Evolutionary conservation across 2,797 vertebrate species (phyloP).

Genomic region (Myripristis murdjan): DNA sequence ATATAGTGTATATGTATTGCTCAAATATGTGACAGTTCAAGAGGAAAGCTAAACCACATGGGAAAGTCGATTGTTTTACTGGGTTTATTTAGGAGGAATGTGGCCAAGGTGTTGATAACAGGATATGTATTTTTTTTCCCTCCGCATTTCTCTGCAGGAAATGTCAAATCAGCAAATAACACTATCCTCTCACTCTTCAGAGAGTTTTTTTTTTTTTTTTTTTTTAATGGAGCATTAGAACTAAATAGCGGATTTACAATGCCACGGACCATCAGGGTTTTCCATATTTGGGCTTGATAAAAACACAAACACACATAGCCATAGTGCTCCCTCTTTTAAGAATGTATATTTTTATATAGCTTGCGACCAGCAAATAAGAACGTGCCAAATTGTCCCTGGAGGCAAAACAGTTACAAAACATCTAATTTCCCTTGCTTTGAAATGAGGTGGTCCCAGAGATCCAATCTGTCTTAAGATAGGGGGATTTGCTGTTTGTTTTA

Average conservation of each 20-base stretch:
- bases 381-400: slow-evolving; percentile 40
- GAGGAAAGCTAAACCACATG: slow-evolving; percentile 3
- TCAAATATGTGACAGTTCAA: background rate
- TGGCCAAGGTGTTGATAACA: slow-evolving; percentile 58
- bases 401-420: slow-evolving; percentile 41
- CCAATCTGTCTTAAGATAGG: slow-evolving; percentile 65
- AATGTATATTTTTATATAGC: slow-evolving; percentile 51
- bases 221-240: background rate
- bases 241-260: background rate
- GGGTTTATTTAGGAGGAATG: slow-evolving; percentile 18
- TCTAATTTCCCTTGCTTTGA: slow-evolving; percentile 61
- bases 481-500: slow-evolving; percentile 68
- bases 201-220: background rate
- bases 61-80: too few species aligned
- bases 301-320: background rate
- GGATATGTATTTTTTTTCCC: slow-evolving; percentile 15
- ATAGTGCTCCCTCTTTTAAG: slow-evolving; percentile 23
- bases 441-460: slow-evolving; percentile 63
- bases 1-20: too few species aligned
- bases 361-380: slow-evolving; percentile 14
- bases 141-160: slow-evolving; percentile 46
- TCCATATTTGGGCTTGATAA: background rate
- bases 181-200: background rate
- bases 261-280: background rate
- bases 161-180: background rate